Conservation (phyloP, 2,888 invertebrate species). For the Lasioglossum malachurum region DNA sequence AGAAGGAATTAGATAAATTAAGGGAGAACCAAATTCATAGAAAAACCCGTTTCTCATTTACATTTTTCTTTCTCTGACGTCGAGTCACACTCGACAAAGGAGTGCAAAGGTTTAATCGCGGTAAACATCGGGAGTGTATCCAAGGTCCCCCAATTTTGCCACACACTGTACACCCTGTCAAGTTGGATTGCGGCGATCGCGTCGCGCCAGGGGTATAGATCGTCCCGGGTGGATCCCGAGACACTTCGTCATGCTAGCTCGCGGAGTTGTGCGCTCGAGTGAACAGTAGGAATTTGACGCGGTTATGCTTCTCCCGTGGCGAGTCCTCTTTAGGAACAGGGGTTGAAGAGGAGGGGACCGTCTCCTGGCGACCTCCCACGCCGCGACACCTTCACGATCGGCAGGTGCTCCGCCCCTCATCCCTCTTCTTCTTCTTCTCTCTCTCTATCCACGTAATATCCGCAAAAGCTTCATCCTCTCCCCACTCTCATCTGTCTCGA, state of each 20-base stretch:
- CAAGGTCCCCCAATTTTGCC: not conserved
- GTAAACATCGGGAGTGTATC: no score
- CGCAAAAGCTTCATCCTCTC: not conserved
- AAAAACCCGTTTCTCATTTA: no score
- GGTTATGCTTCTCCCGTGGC: conserved; percentile 65
- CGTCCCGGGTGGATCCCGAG: conserved; percentile 33
- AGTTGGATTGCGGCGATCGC: not conserved
- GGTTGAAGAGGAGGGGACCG: conserved; percentile 14
- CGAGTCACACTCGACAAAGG: no score
- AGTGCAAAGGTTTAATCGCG: no score
- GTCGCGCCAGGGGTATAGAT: conserved; percentile 24
- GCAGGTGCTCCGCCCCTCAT: conserved; percentile 56
- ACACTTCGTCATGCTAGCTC: conserved; percentile 33
- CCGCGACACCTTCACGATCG: conserved; percentile 61
- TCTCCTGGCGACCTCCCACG: conserved; percentile 55
- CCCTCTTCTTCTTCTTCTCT: conserved; percentile 14
- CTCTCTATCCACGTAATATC: conserved; percentile 28
- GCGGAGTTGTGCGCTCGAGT: conserved; percentile 54
- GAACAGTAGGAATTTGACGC: conserved; percentile 67
- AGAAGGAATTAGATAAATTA: no score
- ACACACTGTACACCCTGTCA: not conserved
- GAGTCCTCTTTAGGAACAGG: conserved; percentile 27
- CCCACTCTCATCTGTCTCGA: not conserved
- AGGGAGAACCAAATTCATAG: no score
- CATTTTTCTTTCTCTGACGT: no score